phyloP scores from a whole-genome alignment of 2,888 invertebrate species.

The Macropis europaea region DNA sequence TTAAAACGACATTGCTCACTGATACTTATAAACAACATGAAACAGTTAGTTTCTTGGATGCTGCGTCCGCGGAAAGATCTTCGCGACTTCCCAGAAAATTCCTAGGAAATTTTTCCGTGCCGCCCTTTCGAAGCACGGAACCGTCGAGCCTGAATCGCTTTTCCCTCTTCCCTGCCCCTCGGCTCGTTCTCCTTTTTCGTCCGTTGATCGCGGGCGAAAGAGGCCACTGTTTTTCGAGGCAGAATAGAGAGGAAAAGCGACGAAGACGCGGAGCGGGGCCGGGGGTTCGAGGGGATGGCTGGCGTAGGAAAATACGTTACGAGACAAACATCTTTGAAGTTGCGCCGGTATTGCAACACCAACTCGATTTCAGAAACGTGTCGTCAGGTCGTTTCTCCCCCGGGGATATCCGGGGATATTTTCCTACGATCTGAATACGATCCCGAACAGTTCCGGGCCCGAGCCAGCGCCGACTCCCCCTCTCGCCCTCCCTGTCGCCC shows the following conservation, averaged over 20 bases:
- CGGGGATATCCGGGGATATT: slow-evolving; percentile 45
- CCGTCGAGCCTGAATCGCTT: neutral
- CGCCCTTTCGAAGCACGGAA: neutral
- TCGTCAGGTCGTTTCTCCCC: slow-evolving; percentile 38
- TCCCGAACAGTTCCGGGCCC: slow-evolving; percentile 26
- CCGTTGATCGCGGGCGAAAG: too few species aligned
- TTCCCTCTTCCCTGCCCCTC: neutral
- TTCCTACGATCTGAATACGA: slow-evolving; percentile 56
- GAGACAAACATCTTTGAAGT: slow-evolving; percentile 54
- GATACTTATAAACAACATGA: too few species aligned
- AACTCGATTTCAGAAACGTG: slow-evolving; percentile 55
- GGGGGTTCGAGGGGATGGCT: too few species aligned
- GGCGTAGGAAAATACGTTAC: slow-evolving; percentile 29
- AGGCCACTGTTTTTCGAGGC: slow-evolving; percentile 9
- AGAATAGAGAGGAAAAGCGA: slow-evolving; percentile 5
- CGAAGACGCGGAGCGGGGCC: neutral
- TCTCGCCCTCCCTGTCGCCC: too few species aligned
- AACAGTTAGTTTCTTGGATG: too few species aligned
- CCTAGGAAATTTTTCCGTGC: neutral
- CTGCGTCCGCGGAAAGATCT: neutral
- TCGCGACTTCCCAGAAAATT: neutral
- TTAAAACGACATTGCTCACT: too few species aligned
- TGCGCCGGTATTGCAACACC: slow-evolving; percentile 33
- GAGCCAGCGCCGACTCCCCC: too few species aligned
- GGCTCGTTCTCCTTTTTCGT: too few species aligned